Base-by-base conservation (phyloP, 2,888 invertebrate genomes). In the Crossocerus cetratus region DNA sequence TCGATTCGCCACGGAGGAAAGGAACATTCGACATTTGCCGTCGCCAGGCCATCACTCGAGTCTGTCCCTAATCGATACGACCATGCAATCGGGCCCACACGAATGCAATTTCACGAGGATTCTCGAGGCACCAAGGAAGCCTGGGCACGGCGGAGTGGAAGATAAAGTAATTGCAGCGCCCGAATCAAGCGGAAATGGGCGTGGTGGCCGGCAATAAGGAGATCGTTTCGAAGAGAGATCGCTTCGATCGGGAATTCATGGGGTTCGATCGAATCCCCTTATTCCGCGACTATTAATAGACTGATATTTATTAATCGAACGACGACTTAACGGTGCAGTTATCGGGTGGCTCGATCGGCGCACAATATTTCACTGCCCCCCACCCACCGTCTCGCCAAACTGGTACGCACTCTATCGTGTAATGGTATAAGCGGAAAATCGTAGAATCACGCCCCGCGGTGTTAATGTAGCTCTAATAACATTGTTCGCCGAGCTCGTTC, bases 311-410 rank as follows among this genome's bases (percentile, higher is more conserved):
- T 80, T 69, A 61, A 59, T 54, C 22, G 60, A 23, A 53, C 5
- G 21, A 45, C 23, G 42, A 59, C 58, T 70, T 76, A 79, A 80
- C 70, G 73, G 70, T 66, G 44, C 69, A 3, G n/a, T 44, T 57
- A 71, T 70, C 69, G 43, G 45, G 66, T 66, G 54, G n/a, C 45
- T 23, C 23, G 58, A 49, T 65, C 55, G 68, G 16, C 55, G 56
- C 62, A 63, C 60, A 45, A 55, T 69, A 61, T 66, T 75, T 65
- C 42, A 60, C 53, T n/a, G 20, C 3, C 21, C 14, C 43, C 22
- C 45, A 56, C 22, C 22, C 45, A 56, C 22, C 18, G 11, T 22
- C 21, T 11, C 42, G 14, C 53, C n/a, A 14, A 32, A 16, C 2
- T 16, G 58, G 32, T 5, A 5, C 3, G 11, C 8, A 32, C 11